Percentiles rank a stretch among this genome's conserved stretches.
These are phyloP conservation scores for Arremon brunneinucha DNA, from an alignment of 2,797 vertebrate species.

Conservation along the genomic window DNA sequence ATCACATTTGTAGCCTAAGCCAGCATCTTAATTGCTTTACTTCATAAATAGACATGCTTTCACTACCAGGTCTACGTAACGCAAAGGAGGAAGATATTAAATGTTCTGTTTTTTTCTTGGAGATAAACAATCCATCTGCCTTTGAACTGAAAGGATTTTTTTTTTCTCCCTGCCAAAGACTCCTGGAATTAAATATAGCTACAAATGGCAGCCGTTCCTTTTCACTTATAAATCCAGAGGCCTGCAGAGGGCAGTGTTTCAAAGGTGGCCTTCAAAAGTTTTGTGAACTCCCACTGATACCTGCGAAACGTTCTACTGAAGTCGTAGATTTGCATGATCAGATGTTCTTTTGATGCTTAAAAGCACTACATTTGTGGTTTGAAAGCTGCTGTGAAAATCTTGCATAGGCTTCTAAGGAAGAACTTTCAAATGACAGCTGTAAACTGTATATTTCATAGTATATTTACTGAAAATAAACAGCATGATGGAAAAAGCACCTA, in stretches of 20 bases:
- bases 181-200: neutral
- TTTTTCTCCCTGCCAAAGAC: neutral
- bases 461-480: neutral
- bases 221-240: neutral
- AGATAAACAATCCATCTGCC: neutral
- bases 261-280: neutral
- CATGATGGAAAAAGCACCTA: neutral
- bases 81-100: neutral
- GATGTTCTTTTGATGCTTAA: neutral
- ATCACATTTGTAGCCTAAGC: neutral
- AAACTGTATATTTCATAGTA: neutral
- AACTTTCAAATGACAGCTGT: neutral
- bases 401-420: neutral
- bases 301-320: fast-evolving
- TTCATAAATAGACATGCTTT: neutral
- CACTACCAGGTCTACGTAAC: neutral
- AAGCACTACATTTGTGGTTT: neutral
- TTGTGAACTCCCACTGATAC: fast-evolving
- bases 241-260: conserved; percentile 13
- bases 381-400: neutral
- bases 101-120: neutral
- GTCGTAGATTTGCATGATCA: fast-evolving
- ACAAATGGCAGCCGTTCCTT: neutral
- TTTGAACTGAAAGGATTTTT: neutral
- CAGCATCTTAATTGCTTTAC: neutral